Base-by-base conservation (phyloP, 2,888 invertebrate genomes). In the Drosophila vallismaia region DNA sequence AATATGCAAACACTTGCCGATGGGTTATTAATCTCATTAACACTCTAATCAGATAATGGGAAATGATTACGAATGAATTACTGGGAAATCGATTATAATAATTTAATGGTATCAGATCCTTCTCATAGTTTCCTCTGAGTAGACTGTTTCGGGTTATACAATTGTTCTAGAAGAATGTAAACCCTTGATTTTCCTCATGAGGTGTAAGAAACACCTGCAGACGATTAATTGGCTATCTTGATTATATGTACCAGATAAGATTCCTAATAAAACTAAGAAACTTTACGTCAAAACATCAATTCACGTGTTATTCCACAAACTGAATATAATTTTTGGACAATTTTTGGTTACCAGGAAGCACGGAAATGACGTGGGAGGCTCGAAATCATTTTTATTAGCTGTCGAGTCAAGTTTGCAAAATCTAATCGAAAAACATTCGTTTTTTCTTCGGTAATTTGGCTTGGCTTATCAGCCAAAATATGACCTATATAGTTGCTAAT, bases 401-500 rank as follows among this genome's bases (percentile, higher is more conserved):
- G 12, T 8, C 42, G 19, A 9, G 51, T 26, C 24, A 24, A 51
- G 26, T 38, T 50, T 28, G 40, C 19, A 8, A 36, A 62, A 49
- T 19, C 33, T 62, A 28, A 62, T 60, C 44, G 4, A 14, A 6
- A 12, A 24, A 8, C 14, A 50, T 50, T 19, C 3, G 49, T 24
- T 12, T 10, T 36, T 36, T 48, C 48, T 49, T 49, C 6, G 49
- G 49, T 5, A 14, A 19, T 6, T 28, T 19, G 19, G 0, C 19
- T 28, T 12, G 19, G 0, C 19, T 50, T 50, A 63, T 63, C 50
- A 29, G 8, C 3, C 8, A 8, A 44, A 50, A 29, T 19, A 24
- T 50, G 60, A 63, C 62, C 62, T 19, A 62, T 33, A 58, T 62
- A 42, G 29, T 40, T 24, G 14, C n/a, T 14, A 26, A 12, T 9